A percentile compares a stretch with the other conserved stretches of the same genome.
Evolutionary conservation across 1,140 invertebrate genomes (phyloP).

Genomic region (Hypothenemus hampei): DNA sequence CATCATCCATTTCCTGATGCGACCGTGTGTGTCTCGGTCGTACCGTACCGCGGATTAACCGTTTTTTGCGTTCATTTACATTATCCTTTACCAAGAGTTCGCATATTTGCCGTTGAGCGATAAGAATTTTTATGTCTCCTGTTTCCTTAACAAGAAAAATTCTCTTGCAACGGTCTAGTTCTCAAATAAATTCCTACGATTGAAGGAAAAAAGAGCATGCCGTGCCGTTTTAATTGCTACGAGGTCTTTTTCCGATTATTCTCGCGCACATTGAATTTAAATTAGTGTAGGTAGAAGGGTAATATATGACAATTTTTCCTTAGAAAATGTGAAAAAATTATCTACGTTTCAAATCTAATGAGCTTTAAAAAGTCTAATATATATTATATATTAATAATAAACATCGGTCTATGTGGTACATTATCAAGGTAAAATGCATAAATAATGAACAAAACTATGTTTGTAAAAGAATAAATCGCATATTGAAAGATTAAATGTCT

Average conservation of each 20-base stretch:
- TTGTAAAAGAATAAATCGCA: no score
- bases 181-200: slow-evolving; percentile 12
- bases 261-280: background rate
- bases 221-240: slow-evolving; percentile 10
- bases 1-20: background rate
- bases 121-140: slow-evolving; percentile 21
- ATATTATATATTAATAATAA: no score
- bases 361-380: no score
- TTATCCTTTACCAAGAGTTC: slow-evolving; percentile 10
- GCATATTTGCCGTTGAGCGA: slow-evolving; percentile 5
- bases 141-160: slow-evolving; percentile 16
- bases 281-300: no score
- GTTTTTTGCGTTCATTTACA: slow-evolving; percentile 26
- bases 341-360: no score
- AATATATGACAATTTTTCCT: no score
- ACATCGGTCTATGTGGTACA: no score
- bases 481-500: no score
- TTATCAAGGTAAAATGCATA: no score
- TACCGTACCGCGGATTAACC: slow-evolving; percentile 22
- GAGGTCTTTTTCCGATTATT: slow-evolving; percentile 3
- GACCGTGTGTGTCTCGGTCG: no score
- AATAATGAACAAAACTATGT: no score
- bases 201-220: background rate
- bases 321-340: no score
- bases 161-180: slow-evolving; percentile 17